phyloP scores from a whole-genome alignment of 2,888 invertebrate genomes.

The Caenorhabditis afra region DNA sequence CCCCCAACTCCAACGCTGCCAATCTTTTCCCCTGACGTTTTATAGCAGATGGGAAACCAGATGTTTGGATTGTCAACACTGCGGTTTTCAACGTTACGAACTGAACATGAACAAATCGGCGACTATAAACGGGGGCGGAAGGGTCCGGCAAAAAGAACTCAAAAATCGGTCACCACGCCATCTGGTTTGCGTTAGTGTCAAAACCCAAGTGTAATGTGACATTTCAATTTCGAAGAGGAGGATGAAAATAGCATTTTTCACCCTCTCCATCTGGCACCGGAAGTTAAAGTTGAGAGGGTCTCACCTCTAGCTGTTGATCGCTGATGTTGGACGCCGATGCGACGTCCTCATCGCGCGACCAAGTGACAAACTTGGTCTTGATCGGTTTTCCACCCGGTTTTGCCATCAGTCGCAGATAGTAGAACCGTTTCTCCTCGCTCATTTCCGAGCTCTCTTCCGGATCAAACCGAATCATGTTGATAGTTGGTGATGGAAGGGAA shows the following conservation, averaged over 20 bases:
- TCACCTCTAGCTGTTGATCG: constrained; percentile 83
- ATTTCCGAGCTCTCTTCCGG: constrained; percentile 69
- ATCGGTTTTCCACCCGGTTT: constrained; percentile 79
- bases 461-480: constrained; percentile 67
- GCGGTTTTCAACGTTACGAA: neutral
- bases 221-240: constrained; percentile 24
- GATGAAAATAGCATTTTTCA: constrained; percentile 24
- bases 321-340: constrained; percentile 76
- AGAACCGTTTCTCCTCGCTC: constrained; percentile 78
- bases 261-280: constrained; percentile 1
- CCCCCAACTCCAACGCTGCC: neutral
- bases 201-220: constrained; percentile 32
- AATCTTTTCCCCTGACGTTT: too few species aligned
- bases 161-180: constrained; percentile 28
- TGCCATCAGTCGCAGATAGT: constrained; percentile 80
- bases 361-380: constrained; percentile 80
- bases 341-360: constrained; percentile 72
- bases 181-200: constrained; percentile 45
- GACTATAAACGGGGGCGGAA: neutral
- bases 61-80: constrained; percentile 11
- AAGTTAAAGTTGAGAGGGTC: constrained; percentile 10
- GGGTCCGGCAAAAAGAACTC: neutral
- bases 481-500: neutral
- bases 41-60: constrained; percentile 12
- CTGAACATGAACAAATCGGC: too few species aligned